Evolutionary conservation across 64 coral and sea anemone genomes (phyloP).

Genomic region (Pachyseris speciosa): DNA sequence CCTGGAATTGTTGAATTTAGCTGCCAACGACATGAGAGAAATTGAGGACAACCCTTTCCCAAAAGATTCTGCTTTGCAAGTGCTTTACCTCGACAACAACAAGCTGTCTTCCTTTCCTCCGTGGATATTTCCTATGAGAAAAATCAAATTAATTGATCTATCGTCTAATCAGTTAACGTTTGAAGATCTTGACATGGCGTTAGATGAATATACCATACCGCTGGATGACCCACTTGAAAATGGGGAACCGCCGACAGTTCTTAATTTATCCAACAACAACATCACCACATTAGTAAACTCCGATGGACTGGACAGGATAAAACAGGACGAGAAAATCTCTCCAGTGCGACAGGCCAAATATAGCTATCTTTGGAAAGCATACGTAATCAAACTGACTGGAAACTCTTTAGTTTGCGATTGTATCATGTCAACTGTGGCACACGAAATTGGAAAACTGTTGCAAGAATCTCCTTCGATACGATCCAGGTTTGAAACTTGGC

Average conservation of each 20-base stretch:
- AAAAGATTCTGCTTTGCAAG: slow-evolving; percentile 26
- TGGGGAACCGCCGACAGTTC: slow-evolving; percentile 9
- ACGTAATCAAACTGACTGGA: slow-evolving; percentile 24
- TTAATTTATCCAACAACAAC: slow-evolving; percentile 46
- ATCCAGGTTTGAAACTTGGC: slow-evolving; percentile 55
- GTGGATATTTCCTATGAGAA: slow-evolving; percentile 34
- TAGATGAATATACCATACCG: slow-evolving; percentile 16
- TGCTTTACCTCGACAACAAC: slow-evolving; percentile 33
- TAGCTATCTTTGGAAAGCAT: slow-evolving; percentile 5
- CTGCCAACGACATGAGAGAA: slow-evolving; percentile 16
- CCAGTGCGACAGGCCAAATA: not conserved
- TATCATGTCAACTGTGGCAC: not conserved
- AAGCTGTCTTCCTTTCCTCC: slow-evolving; percentile 30
- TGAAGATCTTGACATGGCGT: slow-evolving; percentile 18
- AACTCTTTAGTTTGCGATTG: slow-evolving; percentile 70
- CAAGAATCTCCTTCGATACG: not conserved
- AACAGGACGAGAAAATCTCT: slow-evolving; percentile 2
- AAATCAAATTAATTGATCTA: slow-evolving; percentile 36
- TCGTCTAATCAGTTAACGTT: slow-evolving; percentile 60
- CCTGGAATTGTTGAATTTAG: slow-evolving; percentile 36
- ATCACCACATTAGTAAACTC: slow-evolving; percentile 27
- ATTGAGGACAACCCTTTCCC: slow-evolving; percentile 60
- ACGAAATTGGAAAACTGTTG: not conserved
- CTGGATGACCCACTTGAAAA: not conserved
- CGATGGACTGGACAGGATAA: slow-evolving; percentile 2